These are phyloP conservation scores for Corticium candelabrum DNA, from an alignment of 37 sponge, comb jelly and placozoan genomes.

Conservation along the genomic window DNA sequence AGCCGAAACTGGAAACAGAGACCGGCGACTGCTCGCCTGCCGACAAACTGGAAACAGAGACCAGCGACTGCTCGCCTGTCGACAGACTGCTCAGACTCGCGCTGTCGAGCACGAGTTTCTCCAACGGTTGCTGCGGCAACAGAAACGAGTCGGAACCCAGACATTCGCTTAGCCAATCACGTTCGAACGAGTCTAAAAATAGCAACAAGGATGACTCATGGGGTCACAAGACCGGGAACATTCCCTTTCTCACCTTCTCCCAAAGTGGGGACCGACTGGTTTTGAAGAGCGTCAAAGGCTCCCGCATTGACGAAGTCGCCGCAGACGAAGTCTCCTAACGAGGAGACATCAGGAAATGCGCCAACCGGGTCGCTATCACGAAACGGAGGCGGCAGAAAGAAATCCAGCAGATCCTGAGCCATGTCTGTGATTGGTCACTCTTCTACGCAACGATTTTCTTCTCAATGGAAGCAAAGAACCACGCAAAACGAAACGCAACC, in stretches of 20 bases:
- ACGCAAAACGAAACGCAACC: no score
- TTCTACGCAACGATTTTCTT: neutral
- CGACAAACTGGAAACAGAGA: no score
- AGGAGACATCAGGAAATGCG: no score
- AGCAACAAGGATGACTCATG: no score
- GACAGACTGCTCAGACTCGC: no score
- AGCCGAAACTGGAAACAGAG: neutral
- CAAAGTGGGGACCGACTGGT: neutral
- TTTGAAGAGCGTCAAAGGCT: neutral
- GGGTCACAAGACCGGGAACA: no score
- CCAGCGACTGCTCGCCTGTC: no score
- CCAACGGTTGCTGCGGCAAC: neutral
- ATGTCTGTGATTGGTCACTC: neutral
- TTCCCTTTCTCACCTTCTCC: neutral
- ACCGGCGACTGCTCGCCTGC: no score
- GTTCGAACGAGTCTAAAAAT: no score
- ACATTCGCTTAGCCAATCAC: no score
- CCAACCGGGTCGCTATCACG: neutral
- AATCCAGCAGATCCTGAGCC: neutral
- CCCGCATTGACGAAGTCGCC: neutral
- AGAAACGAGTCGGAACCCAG: no score
- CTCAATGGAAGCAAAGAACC: neutral
- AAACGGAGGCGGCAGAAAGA: neutral
- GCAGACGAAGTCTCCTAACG: neutral
- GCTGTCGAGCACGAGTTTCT: no score